These are phyloP conservation scores for Drosophila kohkoa DNA, from an alignment of 1,140 invertebrate species.

Conservation along the genomic window DNA sequence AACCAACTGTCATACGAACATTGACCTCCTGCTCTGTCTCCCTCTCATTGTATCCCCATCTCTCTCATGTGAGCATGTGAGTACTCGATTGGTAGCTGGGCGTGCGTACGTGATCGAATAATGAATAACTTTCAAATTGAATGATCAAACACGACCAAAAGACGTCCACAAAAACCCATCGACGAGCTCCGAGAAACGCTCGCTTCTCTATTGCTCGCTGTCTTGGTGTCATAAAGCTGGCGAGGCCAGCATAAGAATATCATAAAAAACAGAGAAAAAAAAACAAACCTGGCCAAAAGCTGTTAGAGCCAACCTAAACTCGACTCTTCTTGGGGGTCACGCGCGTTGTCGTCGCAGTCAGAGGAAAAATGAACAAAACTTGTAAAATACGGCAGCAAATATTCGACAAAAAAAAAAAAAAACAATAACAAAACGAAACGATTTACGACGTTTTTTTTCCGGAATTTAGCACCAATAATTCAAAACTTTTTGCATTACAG, in stretches of 20 bases:
- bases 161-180: slow-evolving; percentile 50
- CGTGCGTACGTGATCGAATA: slow-evolving; percentile 79
- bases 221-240: slow-evolving; percentile 73
- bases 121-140: slow-evolving; percentile 83
- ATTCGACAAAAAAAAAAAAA: slow-evolving; percentile 13
- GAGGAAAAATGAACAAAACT: slow-evolving; percentile 49
- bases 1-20: slow-evolving; percentile 67
- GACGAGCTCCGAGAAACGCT: slow-evolving; percentile 37
- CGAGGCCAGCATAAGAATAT: slow-evolving; percentile 57
- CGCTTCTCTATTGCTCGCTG: slow-evolving; percentile 22
- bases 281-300: slow-evolving; percentile 65
- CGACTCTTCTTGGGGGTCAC: slow-evolving; percentile 64
- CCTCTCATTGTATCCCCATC: neutral
- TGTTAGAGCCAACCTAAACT: slow-evolving; percentile 41
- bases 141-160: slow-evolving; percentile 76
- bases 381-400: slow-evolving; percentile 26
- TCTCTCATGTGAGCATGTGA: slow-evolving; percentile 1
- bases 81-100: slow-evolving; percentile 43
- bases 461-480: neutral
- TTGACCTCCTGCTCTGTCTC: slow-evolving; percentile 55
- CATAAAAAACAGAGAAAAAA: neutral
- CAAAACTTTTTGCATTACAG: neutral
- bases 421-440: neutral
- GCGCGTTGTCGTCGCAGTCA: slow-evolving; percentile 61
- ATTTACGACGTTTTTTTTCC: neutral